Evolutionary conservation across 2,888 invertebrate genomes (phyloP), one percentile per base, ranked within the genome.

Genomic region (Troilus luridus): DNA sequence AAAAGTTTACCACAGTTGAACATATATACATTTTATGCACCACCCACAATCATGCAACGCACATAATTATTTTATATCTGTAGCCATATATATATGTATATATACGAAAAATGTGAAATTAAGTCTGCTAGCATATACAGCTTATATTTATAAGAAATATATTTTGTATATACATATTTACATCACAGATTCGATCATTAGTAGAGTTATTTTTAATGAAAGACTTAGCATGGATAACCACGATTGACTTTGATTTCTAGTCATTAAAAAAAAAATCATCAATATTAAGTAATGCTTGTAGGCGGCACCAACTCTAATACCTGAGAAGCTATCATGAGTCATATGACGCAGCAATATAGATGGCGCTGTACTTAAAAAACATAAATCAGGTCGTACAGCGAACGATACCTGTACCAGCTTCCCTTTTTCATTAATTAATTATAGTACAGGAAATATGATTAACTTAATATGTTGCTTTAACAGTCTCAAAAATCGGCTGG

Each of bases 171-270:
- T 85, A 85, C 85, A 85, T 85, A 85, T 85, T 85, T 85, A 85
- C 85, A 85, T 85, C 56, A 85, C 85, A 54, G 85, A 85, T 85
- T 56, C 85, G 14, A 85, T 21, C n/a, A 77, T 85, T 58, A 85
- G 85, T 85, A 77, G 17, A 77, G 72, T 77, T 77, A 77, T 77
- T 77, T 41, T 56, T 85, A 85, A 85, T 85, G 85, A 85, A 85
- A 85, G 85, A 85, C 85, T 85, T 85, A 21, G 56, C 21, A 85
- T 85, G 85, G 54, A 85, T 85, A 85, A 56, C 85, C 56, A 85
- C 11, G 17, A 56, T 21, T 85, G 85, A 58, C 85, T 85, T 56
- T 0, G 41, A 77, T 77, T 77, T 77, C 41, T 77, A 27, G 72
- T 77, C 72, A 41, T 77, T 77, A 9, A 27, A 41, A 19, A 77